Evolutionary conservation across 2,797 vertebrate genomes (phyloP).

Genomic region (Sciurus carolinensis): DNA sequence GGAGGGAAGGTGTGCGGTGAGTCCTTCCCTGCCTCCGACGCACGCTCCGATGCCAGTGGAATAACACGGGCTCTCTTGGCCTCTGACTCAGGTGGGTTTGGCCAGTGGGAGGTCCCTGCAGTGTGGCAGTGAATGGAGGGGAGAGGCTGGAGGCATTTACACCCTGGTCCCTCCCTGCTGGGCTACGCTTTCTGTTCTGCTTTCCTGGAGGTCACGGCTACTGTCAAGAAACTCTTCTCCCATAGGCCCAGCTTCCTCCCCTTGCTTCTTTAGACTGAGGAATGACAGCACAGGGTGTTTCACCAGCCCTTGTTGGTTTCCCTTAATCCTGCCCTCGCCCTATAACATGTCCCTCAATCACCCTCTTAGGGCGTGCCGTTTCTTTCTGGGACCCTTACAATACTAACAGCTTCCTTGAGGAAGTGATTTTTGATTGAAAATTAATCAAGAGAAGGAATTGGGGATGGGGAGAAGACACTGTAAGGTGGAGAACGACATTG

Average conservation of each 20-base stretch:
- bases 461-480: not conserved
- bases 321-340: not conserved
- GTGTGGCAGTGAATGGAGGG: not conserved
- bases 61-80: not conserved
- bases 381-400: not conserved
- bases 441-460: not conserved
- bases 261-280: not conserved
- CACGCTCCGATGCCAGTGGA: not conserved
- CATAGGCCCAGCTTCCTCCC: not conserved
- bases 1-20: not conserved
- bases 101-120: not conserved
- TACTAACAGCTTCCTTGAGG: not conserved
- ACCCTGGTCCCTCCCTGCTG: not conserved
- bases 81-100: not conserved
- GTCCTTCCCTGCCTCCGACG: not conserved
- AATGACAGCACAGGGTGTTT: not conserved
- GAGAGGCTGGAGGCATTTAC: not conserved
- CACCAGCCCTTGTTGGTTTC: not conserved
- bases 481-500: not conserved
- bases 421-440: not conserved
- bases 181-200: not conserved
- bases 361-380: not conserved
- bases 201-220: not conserved
- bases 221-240: too few species aligned
- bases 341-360: not conserved